These are phyloP conservation scores for Schrankia costaestrigalis DNA, from an alignment of 2,888 invertebrate species.

Conservation along the genomic window DNA sequence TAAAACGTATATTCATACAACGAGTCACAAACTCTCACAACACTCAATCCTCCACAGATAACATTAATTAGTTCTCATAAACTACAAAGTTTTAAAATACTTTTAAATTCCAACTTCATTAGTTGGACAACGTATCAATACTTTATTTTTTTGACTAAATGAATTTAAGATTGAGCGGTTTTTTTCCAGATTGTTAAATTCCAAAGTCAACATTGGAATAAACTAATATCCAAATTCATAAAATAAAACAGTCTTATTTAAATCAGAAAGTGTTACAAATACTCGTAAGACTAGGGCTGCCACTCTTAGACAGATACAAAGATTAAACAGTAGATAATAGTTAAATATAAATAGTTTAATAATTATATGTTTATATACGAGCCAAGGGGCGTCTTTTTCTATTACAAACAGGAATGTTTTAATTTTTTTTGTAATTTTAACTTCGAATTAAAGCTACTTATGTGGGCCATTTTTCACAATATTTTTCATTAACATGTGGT, in stretches of 20 bases:
- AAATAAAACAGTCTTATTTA: slow-evolving; percentile 63
- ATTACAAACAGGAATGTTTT: slow-evolving; percentile 43
- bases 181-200: slow-evolving; percentile 20
- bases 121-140: slow-evolving; percentile 29
- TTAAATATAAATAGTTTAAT: slow-evolving; percentile 49
- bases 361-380: slow-evolving; percentile 31
- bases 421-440: slow-evolving; percentile 23
- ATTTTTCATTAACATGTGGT: too few species aligned
- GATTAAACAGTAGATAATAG: slow-evolving; percentile 37
- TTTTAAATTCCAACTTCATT: slow-evolving; percentile 24
- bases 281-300: slow-evolving; percentile 58
- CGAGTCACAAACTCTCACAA: slow-evolving; percentile 49
- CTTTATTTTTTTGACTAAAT: slow-evolving; percentile 30
- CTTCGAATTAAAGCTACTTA: slow-evolving; percentile 33
- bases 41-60: slow-evolving; percentile 37
- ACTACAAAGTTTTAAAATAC: slow-evolving; percentile 48
- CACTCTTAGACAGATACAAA: slow-evolving; percentile 50
- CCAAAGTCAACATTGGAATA: slow-evolving; percentile 8
- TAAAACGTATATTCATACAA: slow-evolving; percentile 58
- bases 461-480: slow-evolving; percentile 31
- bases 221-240: slow-evolving; percentile 18
- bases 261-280: slow-evolving; percentile 50
- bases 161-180: slow-evolving; percentile 34
- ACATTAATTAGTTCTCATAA: slow-evolving; percentile 51
- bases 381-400: slow-evolving; percentile 49